phyloP scores from a whole-genome alignment of 2,888 invertebrate species.

The Microchrysa polita region DNA sequence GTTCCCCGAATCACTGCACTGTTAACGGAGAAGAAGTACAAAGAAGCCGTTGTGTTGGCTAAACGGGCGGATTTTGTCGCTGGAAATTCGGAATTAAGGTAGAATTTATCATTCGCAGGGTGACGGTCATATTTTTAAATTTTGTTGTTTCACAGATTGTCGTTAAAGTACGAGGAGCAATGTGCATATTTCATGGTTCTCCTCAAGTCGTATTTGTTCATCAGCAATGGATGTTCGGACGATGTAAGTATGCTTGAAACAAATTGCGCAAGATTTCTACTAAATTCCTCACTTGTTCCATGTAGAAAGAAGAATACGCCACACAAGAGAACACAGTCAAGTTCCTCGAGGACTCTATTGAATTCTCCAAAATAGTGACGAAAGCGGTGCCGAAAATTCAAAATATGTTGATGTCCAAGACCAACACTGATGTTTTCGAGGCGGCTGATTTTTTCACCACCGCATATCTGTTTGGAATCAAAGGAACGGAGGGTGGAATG shows the following conservation, averaged over 20 bases:
- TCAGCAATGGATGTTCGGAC: constrained; percentile 59
- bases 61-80: constrained; percentile 60
- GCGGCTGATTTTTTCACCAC: constrained; percentile 89
- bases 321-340: constrained; percentile 73
- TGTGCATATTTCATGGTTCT: constrained; percentile 60
- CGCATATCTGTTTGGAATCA: constrained; percentile 81
- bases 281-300: no score
- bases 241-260: constrained; percentile 56
- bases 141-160: constrained; percentile 50
- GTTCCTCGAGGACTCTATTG: constrained; percentile 74
- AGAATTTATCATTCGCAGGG: background rate
- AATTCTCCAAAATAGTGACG: constrained; percentile 64
- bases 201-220: constrained; percentile 59
- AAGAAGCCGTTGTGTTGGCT: constrained; percentile 59
- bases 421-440: constrained; percentile 84
- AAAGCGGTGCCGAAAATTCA: constrained; percentile 72
- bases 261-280: background rate
- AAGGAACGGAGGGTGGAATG: constrained; percentile 76
- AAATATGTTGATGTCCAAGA: constrained; percentile 76
- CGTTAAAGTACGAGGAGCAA: constrained; percentile 58
- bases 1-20: constrained; percentile 57
- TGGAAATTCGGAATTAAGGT: constrained; percentile 60
- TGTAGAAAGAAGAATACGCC: constrained; percentile 67
- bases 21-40: constrained; percentile 58
- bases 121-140: background rate